phyloP scores from a whole-genome alignment of 2,888 invertebrate species.

The Drosophila gaucha region DNA sequence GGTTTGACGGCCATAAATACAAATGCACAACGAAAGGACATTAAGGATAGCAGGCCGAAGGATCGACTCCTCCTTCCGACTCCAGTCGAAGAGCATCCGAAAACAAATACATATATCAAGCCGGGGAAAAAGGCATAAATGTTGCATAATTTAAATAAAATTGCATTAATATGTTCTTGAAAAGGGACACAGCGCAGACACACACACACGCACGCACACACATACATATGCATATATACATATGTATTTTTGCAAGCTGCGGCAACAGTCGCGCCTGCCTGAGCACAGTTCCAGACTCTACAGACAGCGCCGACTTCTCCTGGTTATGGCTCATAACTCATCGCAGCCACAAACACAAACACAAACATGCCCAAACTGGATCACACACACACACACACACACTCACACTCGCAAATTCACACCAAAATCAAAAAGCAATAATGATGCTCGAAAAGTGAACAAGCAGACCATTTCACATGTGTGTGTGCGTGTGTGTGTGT shows the following conservation, averaged over 20 bases:
- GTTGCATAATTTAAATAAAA: constrained; percentile 77
- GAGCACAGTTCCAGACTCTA: constrained; percentile 54
- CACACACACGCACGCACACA: constrained; percentile 2
- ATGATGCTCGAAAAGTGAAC: constrained; percentile 73
- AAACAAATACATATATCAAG: constrained; percentile 63
- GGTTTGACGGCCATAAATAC: constrained; percentile 58
- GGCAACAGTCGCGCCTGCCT: constrained; percentile 35
- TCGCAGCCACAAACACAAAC: constrained; percentile 42
- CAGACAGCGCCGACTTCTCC: constrained; percentile 22
- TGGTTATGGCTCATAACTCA: constrained; percentile 62
- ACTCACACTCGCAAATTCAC: constrained; percentile 62
- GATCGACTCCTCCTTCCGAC: constrained; percentile 11
- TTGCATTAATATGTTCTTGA: constrained; percentile 73
- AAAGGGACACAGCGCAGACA: constrained; percentile 33
- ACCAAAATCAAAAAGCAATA: constrained; percentile 78
- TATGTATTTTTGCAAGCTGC: constrained; percentile 47
- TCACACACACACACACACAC: constrained; percentile 1
- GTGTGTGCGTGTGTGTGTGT: constrained; percentile 29
- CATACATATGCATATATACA: constrained; percentile 18
- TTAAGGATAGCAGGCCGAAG: constrained; percentile 27
- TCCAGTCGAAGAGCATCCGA: constrained; percentile 29
- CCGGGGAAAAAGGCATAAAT: constrained; percentile 59
- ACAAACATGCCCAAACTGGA: constrained; percentile 23
- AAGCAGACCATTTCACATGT: constrained; percentile 31
- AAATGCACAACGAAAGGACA: constrained; percentile 25